Base-by-base conservation (phyloP, 2,797 vertebrate species). In the Babyrousa celebensis region DNA sequence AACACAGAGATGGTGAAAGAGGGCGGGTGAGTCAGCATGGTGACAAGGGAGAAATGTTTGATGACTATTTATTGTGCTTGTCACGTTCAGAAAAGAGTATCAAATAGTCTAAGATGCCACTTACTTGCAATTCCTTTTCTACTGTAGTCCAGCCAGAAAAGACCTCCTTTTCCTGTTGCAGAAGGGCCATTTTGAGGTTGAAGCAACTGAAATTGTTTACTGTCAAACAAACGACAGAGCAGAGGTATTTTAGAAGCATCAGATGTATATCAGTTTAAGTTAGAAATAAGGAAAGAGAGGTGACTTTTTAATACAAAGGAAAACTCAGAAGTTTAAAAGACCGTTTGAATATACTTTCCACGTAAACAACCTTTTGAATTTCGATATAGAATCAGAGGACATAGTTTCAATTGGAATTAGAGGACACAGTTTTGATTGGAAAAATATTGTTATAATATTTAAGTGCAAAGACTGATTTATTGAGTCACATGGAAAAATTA, bases 101-200 rank as follows among this genome's bases (percentile, higher is more conserved):
- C 93, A 79, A 54, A 70, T 85, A 25, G 85, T 96, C 97, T 65
- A 18, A 96, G 96, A 97, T 92, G 95, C 83, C 90, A 32, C 48
- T 83, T 96, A 85, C 75, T 93, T 97, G 79, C 48, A 72, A 67
- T 74, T 96, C 91, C 1, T 52, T 94, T 89, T 97, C 96, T 75
- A 72, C 67, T n/a, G 29, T 75, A 23, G 15, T 82, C 87, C 80
- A 95, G 62, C 27, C 78, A 95, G 94, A 93, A 82, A 71, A 96
- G 68, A 74, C 43, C 25, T 43, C 68, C 75, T 89, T 89, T 95
- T 78, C 87, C 74, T 96, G 32, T 88, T 91, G 96, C 68, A 75
- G 94, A 85, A 85, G 56, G 65, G 27, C 79, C 43, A 86, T 79
- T 68, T 85, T 91, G 75, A 62, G 72, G 77, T 54, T 32, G 68